Evolutionary conservation across 2,888 invertebrate species (phyloP).

Genomic region (Agrotis puta): DNA sequence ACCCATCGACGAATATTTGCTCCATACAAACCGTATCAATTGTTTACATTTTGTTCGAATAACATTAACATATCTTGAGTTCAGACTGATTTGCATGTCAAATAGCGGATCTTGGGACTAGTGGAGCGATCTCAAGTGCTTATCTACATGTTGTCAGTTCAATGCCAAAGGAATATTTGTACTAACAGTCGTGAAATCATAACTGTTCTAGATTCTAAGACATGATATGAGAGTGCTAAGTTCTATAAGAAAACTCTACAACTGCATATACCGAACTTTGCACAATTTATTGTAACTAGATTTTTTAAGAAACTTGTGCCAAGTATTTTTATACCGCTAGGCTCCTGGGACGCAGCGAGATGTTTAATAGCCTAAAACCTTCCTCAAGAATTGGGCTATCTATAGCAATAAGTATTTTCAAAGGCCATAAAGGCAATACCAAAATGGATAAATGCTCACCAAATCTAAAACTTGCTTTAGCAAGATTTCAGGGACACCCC

Average conservation of each 20-base stretch:
- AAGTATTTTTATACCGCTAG: no score
- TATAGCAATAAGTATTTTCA: no score
- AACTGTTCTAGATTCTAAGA: conserved; percentile 34
- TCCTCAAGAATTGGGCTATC: no score
- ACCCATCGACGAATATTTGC: conserved; percentile 31
- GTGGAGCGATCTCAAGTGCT: conserved; percentile 16
- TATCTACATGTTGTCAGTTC: conserved; percentile 39
- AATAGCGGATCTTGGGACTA: conserved; percentile 31
- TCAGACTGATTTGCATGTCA: conserved; percentile 49
- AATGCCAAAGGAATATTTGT: conserved; percentile 47
- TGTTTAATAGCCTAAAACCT: no score
- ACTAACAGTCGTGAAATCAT: conserved; percentile 16
- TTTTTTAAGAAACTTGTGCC: not conserved
- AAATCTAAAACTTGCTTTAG: no score
- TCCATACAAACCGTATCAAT: conserved; percentile 18
- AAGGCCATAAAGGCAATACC: no score
- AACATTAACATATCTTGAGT: conserved; percentile 44
- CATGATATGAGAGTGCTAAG: conserved; percentile 17
- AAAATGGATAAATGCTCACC: no score
- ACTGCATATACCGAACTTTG: conserved; percentile 9
- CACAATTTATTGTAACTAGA: conserved; percentile 5
- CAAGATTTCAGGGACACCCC: no score
- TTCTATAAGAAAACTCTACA: conserved; percentile 4
- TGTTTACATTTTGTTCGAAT: conserved; percentile 44
- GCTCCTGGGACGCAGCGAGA: no score